These are phyloP conservation scores for Goniozus legneri DNA, from an alignment of 1,140 invertebrate genomes.

Conservation along the genomic window DNA sequence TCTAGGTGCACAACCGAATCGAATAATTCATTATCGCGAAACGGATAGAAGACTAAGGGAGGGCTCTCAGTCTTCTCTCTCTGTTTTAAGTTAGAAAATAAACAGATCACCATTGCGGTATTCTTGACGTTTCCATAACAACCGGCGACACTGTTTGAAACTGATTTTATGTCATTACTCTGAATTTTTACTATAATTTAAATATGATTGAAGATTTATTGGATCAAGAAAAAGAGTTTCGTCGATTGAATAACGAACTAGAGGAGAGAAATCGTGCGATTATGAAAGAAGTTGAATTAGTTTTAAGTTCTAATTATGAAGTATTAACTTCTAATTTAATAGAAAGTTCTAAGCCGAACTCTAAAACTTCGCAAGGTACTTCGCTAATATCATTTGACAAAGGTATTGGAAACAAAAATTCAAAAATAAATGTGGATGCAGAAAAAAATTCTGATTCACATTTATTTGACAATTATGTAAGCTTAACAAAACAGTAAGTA, in stretches of 20 bases:
- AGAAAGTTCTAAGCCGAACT: not conserved
- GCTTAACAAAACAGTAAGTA: no score
- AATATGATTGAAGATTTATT: conserved; percentile 47
- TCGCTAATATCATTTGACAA: conserved; percentile 1
- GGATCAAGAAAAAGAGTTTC: conserved; percentile 53
- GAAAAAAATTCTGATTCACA: conserved; percentile 1
- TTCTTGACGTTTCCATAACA: no score
- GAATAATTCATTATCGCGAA: no score
- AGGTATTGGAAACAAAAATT: conserved; percentile 4
- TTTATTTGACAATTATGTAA: no score
- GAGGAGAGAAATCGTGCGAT: conserved; percentile 49
- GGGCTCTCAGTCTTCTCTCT: no score
- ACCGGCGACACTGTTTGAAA: no score
- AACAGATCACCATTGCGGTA: no score
- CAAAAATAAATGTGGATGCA: conserved; percentile 12
- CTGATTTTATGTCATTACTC: no score
- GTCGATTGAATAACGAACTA: conserved; percentile 52
- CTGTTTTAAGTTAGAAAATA: no score
- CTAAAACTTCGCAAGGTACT: not conserved
- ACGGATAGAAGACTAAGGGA: no score
- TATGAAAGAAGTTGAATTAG: conserved; percentile 51
- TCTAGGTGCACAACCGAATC: no score
- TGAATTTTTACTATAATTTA: no score
- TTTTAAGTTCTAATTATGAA: conserved; percentile 28
- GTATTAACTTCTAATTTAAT: not conserved